Evolutionary conservation across 2,888 invertebrate genomes (phyloP), one percentile per base, ranked within the genome.

Genomic region (Aquatica leii): DNA sequence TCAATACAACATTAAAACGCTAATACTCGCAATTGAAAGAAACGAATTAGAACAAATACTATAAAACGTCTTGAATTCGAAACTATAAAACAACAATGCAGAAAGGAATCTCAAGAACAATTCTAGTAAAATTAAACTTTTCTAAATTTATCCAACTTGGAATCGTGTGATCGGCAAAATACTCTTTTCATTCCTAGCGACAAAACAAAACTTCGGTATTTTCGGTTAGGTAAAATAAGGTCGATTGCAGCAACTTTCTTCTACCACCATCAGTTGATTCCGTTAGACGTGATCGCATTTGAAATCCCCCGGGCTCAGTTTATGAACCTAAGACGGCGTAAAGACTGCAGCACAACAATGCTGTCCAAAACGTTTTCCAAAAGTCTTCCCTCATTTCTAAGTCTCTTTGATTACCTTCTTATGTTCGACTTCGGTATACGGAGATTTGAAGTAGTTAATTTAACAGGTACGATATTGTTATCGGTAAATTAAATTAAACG

Each of bases 281-380:
- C 66, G 71, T 72, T 71, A 73, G 73, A 75, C 74, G 76, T 76
- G 76, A 76, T 76, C 76, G 73, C 73, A 73, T 75, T 73, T 72
- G 69, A 67, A 70, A 70, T 73, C 74, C 74, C 74, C 64, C 62
- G 73, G 72, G 72, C 65, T 72, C 73, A 67, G 73, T 76, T 75
- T 76, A 74, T 75, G 75, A 74, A 74, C 73, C 73, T 62, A 69
- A 74, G 67, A 68, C 71, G 66, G 70, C 70, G 72, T 71, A 73
- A 76, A 74, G 74, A 72, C 75, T 71, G 73, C 68, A 69, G 59
- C 60, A 67, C 71, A 71, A 74, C 75, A 74, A 75, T 72, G 70
- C 69, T 71, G 70, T 65, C 69, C 71, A 72, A n/a, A 75, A 76
- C 74, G 74, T 73, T 76, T 76, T 72, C 69, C 49, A 64, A 64